phyloP scores from a whole-genome alignment of 2,113 vertebrate genomes.

The Lathamus discolor region DNA sequence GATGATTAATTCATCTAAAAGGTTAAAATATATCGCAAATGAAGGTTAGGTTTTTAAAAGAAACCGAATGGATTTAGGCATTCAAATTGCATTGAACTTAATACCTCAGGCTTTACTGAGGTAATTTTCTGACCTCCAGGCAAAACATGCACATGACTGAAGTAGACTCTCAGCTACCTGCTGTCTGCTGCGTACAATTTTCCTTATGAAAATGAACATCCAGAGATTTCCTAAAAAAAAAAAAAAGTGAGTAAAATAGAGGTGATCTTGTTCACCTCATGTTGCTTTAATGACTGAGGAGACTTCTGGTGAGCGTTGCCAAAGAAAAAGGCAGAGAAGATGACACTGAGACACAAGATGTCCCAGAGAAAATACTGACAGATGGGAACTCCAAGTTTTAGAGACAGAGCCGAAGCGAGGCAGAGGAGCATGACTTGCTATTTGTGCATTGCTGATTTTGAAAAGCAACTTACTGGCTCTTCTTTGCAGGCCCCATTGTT shows the following conservation, averaged over 20 bases:
- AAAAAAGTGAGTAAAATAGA: background rate
- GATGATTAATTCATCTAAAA: background rate
- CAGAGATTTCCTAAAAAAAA: background rate
- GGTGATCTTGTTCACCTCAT: background rate
- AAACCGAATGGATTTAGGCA: background rate
- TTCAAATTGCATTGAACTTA: background rate
- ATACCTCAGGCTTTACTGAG: background rate
- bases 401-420: background rate
- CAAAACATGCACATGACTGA: background rate
- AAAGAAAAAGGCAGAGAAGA: background rate
- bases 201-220: background rate
- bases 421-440: background rate
- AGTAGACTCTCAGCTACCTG: background rate
- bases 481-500: conserved; percentile 20
- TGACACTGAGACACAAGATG: background rate
- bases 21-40: background rate
- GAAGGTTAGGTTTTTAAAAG: background rate
- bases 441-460: background rate
- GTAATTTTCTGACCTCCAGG: background rate
- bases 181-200: background rate
- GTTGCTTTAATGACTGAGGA: background rate
- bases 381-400: conserved; percentile 1
- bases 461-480: background rate
- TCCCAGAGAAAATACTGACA: conserved; percentile 9
- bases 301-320: background rate